A percentile compares a stretch with the other conserved stretches of the same genome.
phyloP scores from a whole-genome alignment of 1,140 invertebrate species.

The Papilio xuthus region DNA sequence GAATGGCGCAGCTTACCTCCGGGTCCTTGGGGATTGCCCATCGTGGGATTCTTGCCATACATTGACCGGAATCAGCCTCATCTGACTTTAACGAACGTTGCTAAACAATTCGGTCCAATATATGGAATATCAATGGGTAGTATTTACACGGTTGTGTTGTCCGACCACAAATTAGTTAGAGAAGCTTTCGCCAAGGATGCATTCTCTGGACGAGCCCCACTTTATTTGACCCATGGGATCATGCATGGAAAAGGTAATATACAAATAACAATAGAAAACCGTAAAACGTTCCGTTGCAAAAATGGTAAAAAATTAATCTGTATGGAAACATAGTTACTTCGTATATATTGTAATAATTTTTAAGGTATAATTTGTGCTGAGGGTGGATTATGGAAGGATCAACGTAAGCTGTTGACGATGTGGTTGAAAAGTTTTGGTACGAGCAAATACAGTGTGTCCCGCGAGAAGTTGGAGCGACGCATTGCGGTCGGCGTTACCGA shows the following conservation, averaged over 20 bases:
- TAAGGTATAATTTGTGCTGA: conserved; percentile 91
- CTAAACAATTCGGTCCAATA: conserved; percentile 86
- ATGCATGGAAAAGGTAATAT: conserved; percentile 92
- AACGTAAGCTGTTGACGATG: conserved; percentile 87
- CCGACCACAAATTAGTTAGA: conserved; percentile 86
- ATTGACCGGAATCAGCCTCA: conserved; percentile 86
- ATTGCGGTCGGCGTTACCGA: conserved; percentile 85
- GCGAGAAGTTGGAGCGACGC: conserved; percentile 85
- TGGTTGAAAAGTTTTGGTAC: conserved; percentile 90
- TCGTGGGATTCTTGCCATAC: conserved; percentile 90
- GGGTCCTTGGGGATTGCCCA: conserved; percentile 88
- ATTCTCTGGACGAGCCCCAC: conserved; percentile 88
- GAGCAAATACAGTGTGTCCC: conserved; percentile 83
- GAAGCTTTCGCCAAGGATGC: conserved; percentile 86
- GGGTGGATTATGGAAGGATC: conserved; percentile 91
- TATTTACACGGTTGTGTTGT: conserved; percentile 87
- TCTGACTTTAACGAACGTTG: conserved; percentile 84
- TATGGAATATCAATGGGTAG: conserved; percentile 88
- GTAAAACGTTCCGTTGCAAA: background rate
- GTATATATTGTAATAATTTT: conserved; percentile 52
- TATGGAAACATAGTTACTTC: background rate
- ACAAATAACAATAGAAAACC: background rate
- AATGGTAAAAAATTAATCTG: background rate
- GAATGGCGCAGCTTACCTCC: conserved; percentile 83
- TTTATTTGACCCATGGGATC: conserved; percentile 92